Evolutionary conservation across 2,888 invertebrate genomes (phyloP).

Genomic region (Drosophila neutralis): DNA sequence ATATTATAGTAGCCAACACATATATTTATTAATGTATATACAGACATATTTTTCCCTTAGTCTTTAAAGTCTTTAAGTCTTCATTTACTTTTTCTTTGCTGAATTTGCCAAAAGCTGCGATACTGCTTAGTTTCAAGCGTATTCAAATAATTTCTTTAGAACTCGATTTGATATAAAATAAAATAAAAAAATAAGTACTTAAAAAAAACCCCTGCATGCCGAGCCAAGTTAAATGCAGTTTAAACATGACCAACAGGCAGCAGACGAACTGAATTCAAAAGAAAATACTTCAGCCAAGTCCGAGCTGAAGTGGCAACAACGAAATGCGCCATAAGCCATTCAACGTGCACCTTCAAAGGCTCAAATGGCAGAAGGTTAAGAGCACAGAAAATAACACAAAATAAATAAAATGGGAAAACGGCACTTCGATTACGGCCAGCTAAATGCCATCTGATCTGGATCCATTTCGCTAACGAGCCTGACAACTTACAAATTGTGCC

Average conservation of each 20-base stretch:
- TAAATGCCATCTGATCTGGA: slow-evolving; percentile 31
- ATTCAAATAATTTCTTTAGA: not conserved
- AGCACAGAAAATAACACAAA: not conserved
- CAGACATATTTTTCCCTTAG: not conserved
- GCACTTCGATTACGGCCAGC: slow-evolving; percentile 23
- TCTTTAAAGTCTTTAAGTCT: not conserved
- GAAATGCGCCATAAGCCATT: slow-evolving; percentile 1
- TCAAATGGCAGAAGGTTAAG: slow-evolving; percentile 1
- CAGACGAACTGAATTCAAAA: not conserved
- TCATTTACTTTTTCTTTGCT: not conserved
- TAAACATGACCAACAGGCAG: not conserved
- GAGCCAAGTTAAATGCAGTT: slow-evolving; percentile 1
- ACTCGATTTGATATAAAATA: not conserved
- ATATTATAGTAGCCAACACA: not conserved
- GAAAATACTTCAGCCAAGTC: slow-evolving; percentile 3
- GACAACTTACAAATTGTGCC: slow-evolving; percentile 48
- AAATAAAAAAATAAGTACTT: not conserved
- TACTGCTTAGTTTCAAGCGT: slow-evolving; percentile 7
- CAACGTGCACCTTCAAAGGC: not conserved
- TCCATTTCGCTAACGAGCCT: slow-evolving; percentile 42
- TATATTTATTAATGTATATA: not conserved
- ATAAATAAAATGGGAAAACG: not conserved
- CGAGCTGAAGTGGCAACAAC: slow-evolving; percentile 3
- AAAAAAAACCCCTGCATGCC: not conserved
- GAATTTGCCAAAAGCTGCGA: not conserved